Evolutionary conservation across 2,797 vertebrate species (phyloP).

Genomic region (Spondyliosoma cantharus): DNA sequence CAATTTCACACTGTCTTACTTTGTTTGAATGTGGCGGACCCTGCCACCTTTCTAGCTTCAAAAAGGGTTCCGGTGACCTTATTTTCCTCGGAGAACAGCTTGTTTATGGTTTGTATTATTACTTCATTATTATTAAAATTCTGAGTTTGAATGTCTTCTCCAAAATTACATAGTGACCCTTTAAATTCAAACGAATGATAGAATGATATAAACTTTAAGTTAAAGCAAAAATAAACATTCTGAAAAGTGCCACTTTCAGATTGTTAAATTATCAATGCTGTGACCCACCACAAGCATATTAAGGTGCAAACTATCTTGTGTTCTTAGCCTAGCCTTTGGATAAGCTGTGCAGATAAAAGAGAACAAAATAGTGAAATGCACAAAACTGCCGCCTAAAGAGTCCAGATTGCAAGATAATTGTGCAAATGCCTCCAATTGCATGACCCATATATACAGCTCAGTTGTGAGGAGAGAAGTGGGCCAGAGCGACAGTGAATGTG

Average conservation of each 20-base stretch:
- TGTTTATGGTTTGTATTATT: no score
- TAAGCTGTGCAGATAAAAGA: constrained; percentile 2
- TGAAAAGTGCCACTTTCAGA: background rate
- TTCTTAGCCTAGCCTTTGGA: background rate
- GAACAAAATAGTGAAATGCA: background rate
- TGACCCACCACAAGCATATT: background rate
- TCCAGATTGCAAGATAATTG: constrained; percentile 3
- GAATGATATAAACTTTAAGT: background rate
- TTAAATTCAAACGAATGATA: background rate
- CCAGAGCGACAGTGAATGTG: constrained; percentile 11
- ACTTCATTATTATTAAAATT: no score
- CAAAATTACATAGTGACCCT: background rate
- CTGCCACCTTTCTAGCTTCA: no score
- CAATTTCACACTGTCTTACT: no score
- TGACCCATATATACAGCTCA: constrained; percentile 56
- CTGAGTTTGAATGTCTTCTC: no score
- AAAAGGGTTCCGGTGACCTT: no score
- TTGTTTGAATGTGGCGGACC: no score
- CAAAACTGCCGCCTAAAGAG: background rate
- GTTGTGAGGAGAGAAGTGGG: constrained; percentile 45
- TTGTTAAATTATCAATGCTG: background rate
- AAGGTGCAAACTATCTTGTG: constrained; percentile 4
- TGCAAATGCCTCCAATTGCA: constrained; percentile 26
- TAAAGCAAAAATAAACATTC: background rate
- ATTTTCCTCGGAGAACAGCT: no score